Evolutionary conservation across 2,888 invertebrate genomes (phyloP), one percentile per base, ranked within the genome.

Genomic region (Torymus texanus): DNA sequence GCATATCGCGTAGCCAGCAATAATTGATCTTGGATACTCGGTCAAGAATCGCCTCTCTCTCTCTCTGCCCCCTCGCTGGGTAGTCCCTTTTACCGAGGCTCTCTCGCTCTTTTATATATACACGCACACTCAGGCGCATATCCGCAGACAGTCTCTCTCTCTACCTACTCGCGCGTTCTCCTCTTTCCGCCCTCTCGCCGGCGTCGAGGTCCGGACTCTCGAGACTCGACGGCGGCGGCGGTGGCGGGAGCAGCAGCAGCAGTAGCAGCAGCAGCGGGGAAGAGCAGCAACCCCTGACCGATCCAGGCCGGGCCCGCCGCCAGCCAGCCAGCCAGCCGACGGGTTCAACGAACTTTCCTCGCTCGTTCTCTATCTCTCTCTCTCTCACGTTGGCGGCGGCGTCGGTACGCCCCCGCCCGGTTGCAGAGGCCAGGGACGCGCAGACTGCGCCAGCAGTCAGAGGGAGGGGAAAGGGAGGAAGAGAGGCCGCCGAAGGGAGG

Each of bases 301-400:
- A 83, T 84, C 82, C 82, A 81, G 82, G 82, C 82, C 80, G 80
- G 82, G 82, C 81, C 80, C 81, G 63, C 70, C 61, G 67, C 74
- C 65, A 71, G 63, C 63, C 75, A 59, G 55, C 53, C 67, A 59
- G 55, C 53, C 67, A 29, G 50, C 55, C 73, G 71, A 65, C 61
- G 72, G 68, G 79, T 74, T 81, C 81, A 83, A 84, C 84, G 84
- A 84, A 82, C 84, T 78, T 79, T 82, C 84, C 18, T 41, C 29
- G 18, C 0, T 21, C 14, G 12, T 11, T 59, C 24, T 29, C 29
- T 51, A 8, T 16, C 18, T 65, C 41, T 65, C 41, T 29, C 18
- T 56, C 67, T 16, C 56, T 67, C 68, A 41, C 74, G 55, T 41
- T 41, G 2, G 29, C 29, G 50, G 61, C 18, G 14, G 67, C 29